phyloP scores from a whole-genome alignment of 2,888 invertebrate species.

The Leuctra nigra region DNA sequence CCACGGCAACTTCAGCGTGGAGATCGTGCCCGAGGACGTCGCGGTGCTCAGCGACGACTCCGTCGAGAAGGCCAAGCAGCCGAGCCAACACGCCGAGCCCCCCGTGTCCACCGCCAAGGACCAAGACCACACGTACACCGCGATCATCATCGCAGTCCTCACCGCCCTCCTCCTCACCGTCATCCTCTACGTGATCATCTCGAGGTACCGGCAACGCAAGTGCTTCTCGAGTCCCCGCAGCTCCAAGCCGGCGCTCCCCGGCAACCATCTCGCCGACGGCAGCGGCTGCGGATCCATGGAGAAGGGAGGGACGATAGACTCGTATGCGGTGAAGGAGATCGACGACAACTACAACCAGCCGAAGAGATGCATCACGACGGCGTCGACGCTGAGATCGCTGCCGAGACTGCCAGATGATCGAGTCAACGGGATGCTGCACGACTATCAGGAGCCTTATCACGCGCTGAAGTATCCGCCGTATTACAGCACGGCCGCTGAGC shows the following conservation, averaged over 20 bases:
- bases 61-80: constrained; percentile 31
- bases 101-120: constrained; percentile 59
- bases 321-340: constrained; percentile 50
- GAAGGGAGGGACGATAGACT: constrained; percentile 43
- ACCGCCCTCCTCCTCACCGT: constrained; percentile 65
- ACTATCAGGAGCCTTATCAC: constrained; percentile 75
- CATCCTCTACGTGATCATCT: constrained; percentile 64
- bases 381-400: constrained; percentile 44
- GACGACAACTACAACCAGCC: constrained; percentile 41
- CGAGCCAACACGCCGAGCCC: not conserved
- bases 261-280: constrained; percentile 43
- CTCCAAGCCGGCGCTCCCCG: constrained; percentile 46
- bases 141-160: constrained; percentile 69
- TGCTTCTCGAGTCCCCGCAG: constrained; percentile 65
- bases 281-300: constrained; percentile 44
- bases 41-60: constrained; percentile 34
- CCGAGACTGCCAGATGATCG: constrained; percentile 37
- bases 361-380: constrained; percentile 42
- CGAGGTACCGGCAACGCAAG: constrained; percentile 63
- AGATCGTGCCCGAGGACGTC: constrained; percentile 49
- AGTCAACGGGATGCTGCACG: constrained; percentile 50
- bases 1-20: constrained; percentile 62
- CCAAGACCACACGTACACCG: constrained; percentile 66
- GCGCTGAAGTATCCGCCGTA: constrained; percentile 68
- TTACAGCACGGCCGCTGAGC: constrained; percentile 67